Base-by-base conservation (phyloP, 2,888 invertebrate species). In the Amphipyra tragopoginis region DNA sequence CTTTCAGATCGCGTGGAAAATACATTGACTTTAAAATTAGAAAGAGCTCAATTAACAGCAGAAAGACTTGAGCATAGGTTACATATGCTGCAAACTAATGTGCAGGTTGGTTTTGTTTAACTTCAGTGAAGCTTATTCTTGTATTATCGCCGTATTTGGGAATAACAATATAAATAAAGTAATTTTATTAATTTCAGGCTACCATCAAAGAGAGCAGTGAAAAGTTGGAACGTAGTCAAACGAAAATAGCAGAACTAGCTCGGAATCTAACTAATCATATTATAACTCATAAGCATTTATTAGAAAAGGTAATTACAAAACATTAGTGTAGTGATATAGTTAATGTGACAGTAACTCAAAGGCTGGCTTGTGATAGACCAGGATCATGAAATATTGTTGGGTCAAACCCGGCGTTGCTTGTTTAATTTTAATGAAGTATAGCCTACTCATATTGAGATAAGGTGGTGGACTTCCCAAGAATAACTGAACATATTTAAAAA, bases 41-140 rank as follows among this genome's bases (percentile, higher is more conserved):
- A 94, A 83, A 89, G 95, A 84, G 89, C 90, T 72, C 90, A 94
- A 88, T 84, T 95, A 84, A 93, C 95, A 75, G 95, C 93, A 47
- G 94, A 94, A 72, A 86, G 92, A 71, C 83, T 94, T 68, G 94
- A 93, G 75, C 93, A 94, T 72, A 86, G 93, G 68, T 82, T 94
- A 71, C 93, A 93, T 67, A 93, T 93, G 92, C 85, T 94, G 53
- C 93, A 94, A 81, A 90, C 90, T 36, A 92, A 86, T 80, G 89
- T 94, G 51, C 93, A 93, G 86, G 94, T 93, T 55, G 63, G 85
- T 68, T 60, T 58, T 58, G 21, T 57, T 55, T 38, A 52, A 63
- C 26, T 52, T 21, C 36, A 48, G n/a, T 42, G 45, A 26, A 3
- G 5, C 6, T 15, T 11, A 21, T 40, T 8, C n/a, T 39, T 14